Evolutionary conservation across 1,140 invertebrate species (phyloP).

Genomic region (Platorchestia sp.): DNA sequence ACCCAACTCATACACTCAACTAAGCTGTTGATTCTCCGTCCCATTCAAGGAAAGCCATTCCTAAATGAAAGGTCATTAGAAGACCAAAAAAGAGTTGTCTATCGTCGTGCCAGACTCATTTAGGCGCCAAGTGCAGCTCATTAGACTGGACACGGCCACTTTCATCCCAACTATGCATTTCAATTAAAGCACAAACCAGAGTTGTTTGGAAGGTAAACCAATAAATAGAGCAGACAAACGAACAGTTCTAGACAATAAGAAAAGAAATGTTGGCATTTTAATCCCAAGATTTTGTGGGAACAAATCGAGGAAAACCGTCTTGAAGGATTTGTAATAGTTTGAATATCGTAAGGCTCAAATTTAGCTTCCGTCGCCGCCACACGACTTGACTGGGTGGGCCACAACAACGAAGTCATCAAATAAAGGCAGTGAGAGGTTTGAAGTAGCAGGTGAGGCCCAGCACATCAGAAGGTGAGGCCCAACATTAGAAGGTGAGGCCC

Average conservation of each 20-base stretch:
- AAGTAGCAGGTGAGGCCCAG: not conserved
- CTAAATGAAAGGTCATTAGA: too few species aligned
- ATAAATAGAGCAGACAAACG: not conserved
- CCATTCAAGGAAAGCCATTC: too few species aligned
- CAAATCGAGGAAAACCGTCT: not conserved
- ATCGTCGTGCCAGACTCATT: not conserved
- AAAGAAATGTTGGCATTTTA: not conserved
- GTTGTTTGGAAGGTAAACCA: not conserved
- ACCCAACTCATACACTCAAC: not conserved
- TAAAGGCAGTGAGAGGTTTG: not conserved
- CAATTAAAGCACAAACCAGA: not conserved
- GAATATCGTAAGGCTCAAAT: not conserved
- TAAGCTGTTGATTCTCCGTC: not conserved
- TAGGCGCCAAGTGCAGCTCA: not conserved
- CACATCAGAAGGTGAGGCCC: not conserved
- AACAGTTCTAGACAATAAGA: not conserved
- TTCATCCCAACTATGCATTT: not conserved
- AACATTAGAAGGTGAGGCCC: slow-evolving; percentile 31
- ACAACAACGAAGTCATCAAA: not conserved
- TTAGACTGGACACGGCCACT: not conserved
- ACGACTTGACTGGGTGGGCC: not conserved
- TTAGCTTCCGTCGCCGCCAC: not conserved
- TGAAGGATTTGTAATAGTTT: not conserved
- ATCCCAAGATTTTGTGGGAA: not conserved
- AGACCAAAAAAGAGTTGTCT: too few species aligned